Base-by-base conservation (phyloP, 23 tunicate species). In the Oikopleura dioica region DNA sequence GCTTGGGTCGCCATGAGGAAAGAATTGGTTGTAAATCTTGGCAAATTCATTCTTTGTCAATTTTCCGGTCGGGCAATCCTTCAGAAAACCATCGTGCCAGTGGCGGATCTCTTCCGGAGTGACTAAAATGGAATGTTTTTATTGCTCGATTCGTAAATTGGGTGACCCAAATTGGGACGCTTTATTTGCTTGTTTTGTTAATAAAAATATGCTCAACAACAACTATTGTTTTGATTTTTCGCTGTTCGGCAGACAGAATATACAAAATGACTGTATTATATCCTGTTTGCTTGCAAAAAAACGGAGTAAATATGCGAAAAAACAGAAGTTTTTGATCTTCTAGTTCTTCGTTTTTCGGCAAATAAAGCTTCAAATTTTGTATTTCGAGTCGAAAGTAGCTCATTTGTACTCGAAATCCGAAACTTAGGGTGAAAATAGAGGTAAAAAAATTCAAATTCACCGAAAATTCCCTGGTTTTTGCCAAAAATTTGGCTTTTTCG, bases 61-160 rank as follows among this genome's bases (percentile, higher is more conserved):
- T 75, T 87, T 94, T 75, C 99, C 99, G 21, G 95, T 82, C 30
- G 99, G 99, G 75, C 99, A 94, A 68, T 94, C 99, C 69, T 83
- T 84, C 58, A 94, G 36, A 59, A 94, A 94, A 29, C 99, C 99
- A 79, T 86, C 84, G 68, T 94, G 85, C 99, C 99, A 94, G 59
- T 86, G 89, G 35, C 82, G 83, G 38, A 94, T 80, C 77, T 94
- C 99, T 0, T 87, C 95, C 69, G 87, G 85, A 12, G 88, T 68
- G 69, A 94, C 99, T 94, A 38, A 35, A 79, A 79, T 35, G 35
- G 28, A 78, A 21, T 21, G 21, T 9, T 44, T 44, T 9, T 9
- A 9, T 44, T 44, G 21, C 9, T 21, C 9, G 9, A 9, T 9
- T 9, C 16, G 55, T 9, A 21, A 9, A 9, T 9, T 21, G 9